Conservation (phyloP, 2,888 invertebrate genomes). For the Agrenia bidenticulata region DNA sequence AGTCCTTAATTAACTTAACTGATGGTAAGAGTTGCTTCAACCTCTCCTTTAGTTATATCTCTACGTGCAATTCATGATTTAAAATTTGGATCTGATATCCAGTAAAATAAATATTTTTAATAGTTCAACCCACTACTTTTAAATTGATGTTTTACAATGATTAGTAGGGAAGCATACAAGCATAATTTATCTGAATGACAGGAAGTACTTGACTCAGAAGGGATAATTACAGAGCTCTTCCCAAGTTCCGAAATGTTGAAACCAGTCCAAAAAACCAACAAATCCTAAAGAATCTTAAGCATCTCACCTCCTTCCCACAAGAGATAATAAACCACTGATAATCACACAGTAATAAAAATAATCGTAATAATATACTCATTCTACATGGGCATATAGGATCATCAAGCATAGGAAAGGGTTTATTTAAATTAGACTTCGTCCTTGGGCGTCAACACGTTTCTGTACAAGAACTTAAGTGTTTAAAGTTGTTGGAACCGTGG, state of each 20-base stretch:
- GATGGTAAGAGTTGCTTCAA: no score
- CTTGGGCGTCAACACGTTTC: slow-evolving; percentile 5
- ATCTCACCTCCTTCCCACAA: background rate
- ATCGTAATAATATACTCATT: background rate
- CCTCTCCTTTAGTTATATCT: no score
- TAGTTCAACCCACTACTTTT: no score
- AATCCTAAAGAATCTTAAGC: background rate
- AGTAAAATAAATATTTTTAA: no score
- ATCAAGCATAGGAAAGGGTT: slow-evolving; percentile 2
- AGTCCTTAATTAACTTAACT: no score
- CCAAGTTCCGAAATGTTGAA: background rate
- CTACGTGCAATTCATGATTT: no score
- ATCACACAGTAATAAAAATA: background rate
- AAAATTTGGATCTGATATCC: no score
- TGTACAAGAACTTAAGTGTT: no score
- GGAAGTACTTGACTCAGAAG: slow-evolving; percentile 3
- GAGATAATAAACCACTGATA: no score
- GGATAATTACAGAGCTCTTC: slow-evolving; percentile 1
- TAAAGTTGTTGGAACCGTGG: no score
- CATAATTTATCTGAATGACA: background rate
- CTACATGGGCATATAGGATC: background rate
- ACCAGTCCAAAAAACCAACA: background rate
- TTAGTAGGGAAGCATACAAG: background rate
- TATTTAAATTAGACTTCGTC: slow-evolving; percentile 6
- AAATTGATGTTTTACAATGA: background rate